These are phyloP conservation scores for Chrysocyon brachyurus DNA, from an alignment of 2,797 vertebrate species.

Conservation along the genomic window DNA sequence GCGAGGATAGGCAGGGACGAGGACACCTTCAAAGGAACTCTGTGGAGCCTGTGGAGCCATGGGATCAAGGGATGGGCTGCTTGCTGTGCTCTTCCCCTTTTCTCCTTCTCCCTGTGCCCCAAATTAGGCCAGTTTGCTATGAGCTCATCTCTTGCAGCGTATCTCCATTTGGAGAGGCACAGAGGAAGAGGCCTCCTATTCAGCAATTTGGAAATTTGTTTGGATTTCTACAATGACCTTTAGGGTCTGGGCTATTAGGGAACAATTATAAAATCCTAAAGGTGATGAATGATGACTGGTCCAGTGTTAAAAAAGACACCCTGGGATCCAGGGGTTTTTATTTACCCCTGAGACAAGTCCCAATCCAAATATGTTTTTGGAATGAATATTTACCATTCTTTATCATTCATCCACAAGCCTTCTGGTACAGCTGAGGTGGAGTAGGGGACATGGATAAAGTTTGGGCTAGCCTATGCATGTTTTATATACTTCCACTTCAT, in stretches of 20 bases:
- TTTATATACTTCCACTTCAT: background rate
- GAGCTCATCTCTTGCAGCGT: background rate
- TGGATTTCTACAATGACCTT: conserved; percentile 14
- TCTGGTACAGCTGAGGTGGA: background rate
- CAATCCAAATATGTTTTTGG: background rate
- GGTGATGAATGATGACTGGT: background rate
- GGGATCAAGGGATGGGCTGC: background rate
- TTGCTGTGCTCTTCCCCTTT: background rate
- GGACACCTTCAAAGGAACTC: background rate
- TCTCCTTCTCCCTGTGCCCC: background rate
- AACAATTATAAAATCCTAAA: conserved; percentile 14
- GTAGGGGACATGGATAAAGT: background rate
- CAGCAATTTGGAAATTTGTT: background rate
- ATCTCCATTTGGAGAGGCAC: background rate
- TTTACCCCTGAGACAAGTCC: background rate
- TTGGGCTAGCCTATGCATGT: background rate
- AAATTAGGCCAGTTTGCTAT: background rate
- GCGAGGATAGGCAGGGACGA: background rate
- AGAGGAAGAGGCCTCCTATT: background rate
- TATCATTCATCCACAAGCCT: background rate
- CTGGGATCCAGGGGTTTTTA: background rate
- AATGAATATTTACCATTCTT: background rate
- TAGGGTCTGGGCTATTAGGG: background rate
- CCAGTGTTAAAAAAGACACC: background rate
- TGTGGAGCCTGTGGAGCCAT: background rate